A percentile compares a stretch with the other conserved stretches of the same genome.
phyloP scores from a whole-genome alignment of 2,797 vertebrate species.

The Falco rusticolus region DNA sequence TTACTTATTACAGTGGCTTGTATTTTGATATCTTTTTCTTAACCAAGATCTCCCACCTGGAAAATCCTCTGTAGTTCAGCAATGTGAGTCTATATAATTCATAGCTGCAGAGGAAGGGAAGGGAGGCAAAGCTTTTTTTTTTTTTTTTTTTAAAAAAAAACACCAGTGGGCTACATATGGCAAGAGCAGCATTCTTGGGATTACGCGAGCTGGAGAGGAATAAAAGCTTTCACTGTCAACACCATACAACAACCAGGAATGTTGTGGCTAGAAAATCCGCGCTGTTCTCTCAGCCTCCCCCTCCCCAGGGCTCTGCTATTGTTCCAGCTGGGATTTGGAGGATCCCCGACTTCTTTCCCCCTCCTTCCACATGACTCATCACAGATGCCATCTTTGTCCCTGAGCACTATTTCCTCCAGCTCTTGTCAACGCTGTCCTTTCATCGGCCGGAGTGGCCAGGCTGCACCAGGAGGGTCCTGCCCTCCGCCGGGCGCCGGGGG shows the following conservation, averaged over 20 bases:
- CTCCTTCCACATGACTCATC: not conserved
- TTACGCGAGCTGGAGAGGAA: slow-evolving; percentile 48
- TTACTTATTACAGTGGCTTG: slow-evolving; percentile 12
- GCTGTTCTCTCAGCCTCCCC: slow-evolving; percentile 41
- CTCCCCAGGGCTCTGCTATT: slow-evolving; percentile 45
- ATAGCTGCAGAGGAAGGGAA: slow-evolving; percentile 57
- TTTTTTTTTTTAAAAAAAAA: not conserved
- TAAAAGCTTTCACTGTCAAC: slow-evolving; percentile 56
- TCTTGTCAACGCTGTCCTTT: not conserved
- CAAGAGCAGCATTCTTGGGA: slow-evolving; percentile 64
- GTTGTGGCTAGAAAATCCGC: slow-evolving; percentile 57
- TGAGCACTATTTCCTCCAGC: not conserved
- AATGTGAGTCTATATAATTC: slow-evolving; percentile 52
- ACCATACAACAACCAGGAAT: slow-evolving; percentile 53
- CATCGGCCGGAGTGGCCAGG: rapidly evolving
- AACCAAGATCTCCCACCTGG: slow-evolving; percentile 66
- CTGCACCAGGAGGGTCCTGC: not conserved
- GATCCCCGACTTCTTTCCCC: not conserved
- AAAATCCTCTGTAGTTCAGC: slow-evolving; percentile 70
- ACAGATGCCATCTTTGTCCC: slow-evolving; percentile 21
- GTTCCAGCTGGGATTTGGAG: slow-evolving; percentile 44
- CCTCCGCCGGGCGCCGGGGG: rapidly evolving
- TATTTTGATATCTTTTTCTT: slow-evolving; percentile 44
- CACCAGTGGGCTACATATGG: slow-evolving; percentile 41
- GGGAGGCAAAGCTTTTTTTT: slow-evolving; percentile 6